Evolutionary conservation across 2,888 invertebrate species (phyloP).

Genomic region (Eilema caniola): DNA sequence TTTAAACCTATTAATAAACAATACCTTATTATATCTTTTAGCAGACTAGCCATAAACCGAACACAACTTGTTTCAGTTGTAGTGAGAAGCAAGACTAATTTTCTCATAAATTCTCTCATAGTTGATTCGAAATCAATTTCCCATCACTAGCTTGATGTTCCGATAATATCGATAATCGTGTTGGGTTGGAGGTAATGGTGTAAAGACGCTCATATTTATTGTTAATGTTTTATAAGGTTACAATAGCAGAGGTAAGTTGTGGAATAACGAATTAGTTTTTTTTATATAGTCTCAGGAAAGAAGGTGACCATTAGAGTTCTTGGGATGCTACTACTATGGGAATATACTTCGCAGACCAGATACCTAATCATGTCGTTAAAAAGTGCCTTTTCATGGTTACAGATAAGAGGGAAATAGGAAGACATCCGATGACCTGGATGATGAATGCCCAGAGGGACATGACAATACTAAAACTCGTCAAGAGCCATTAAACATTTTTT

Average conservation of each 20-base stretch:
- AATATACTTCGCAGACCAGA: not conserved
- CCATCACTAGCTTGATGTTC: constrained; percentile 68
- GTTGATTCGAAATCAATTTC: constrained; percentile 73
- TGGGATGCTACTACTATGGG: not conserved
- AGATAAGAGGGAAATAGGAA: too few relatives aligned
- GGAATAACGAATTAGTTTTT: constrained; percentile 24
- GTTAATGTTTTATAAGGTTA: constrained; percentile 22
- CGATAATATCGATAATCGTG: constrained; percentile 62
- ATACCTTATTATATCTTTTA: not conserved
- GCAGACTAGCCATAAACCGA: not conserved
- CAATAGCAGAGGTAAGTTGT: constrained; percentile 14
- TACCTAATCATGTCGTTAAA: too few relatives aligned
- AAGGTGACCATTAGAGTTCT: too few relatives aligned
- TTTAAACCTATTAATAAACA: not conserved
- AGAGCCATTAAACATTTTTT: too few relatives aligned
- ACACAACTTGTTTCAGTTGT: constrained; percentile 9
- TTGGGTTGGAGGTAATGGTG: constrained; percentile 44
- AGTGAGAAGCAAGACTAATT: constrained; percentile 57
- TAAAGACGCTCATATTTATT: constrained; percentile 53
- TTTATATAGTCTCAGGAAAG: too few relatives aligned
- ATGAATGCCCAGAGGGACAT: too few relatives aligned
- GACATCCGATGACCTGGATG: too few relatives aligned
- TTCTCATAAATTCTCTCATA: constrained; percentile 66
- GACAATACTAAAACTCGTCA: too few relatives aligned
- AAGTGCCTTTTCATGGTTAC: too few relatives aligned